Evolutionary conservation across 2,113 vertebrate species (phyloP), one percentile per base, ranked within the genome.

Genomic region (Pterophyllum scalare): DNA sequence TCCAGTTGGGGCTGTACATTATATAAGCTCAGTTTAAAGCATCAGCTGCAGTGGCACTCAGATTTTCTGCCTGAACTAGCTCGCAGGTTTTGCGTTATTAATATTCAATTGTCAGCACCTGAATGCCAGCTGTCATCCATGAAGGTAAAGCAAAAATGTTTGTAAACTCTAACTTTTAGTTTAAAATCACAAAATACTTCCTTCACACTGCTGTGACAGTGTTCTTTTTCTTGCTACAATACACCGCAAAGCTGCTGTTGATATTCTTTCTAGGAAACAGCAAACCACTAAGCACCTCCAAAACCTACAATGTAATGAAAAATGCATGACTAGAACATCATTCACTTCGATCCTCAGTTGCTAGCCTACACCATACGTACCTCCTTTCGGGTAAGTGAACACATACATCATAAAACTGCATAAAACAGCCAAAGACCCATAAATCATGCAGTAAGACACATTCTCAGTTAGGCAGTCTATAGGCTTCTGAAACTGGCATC

Each of bases 271-370:
- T 75, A 79, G 77, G 83, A 79, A 88, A 84, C 80, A 38, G 67
- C 54, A 70, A 89, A 89, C 82, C 86, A 79, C 77, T 74, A 62
- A 77, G 86, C 62, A 54, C 81, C 87, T 61, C 76, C 72, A 67
- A 89, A 90, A 82, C 86, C 81, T 90, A 84, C 19, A 3, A 72
- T 72, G 19, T 72, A 72, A 54, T 94, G 82, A 94, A 93, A 94
- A 93, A 94, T 93, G 85, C 79, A 91, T 92, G 94, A 93, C 82
- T 77, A 67, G 84, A 92, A 86, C 92, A 90, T 92, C 91, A 87
- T 91, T 92, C 89, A 90, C 84, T 87, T 86, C 79, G 54, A 91
- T 91, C 91, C 77, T 65, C 87, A 85, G 82, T 82, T 87, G 83
- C 82, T 75, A 15, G 79, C 87, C 89, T 74, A 61, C 61, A 76